Base-by-base conservation (phyloP, 2,113 vertebrate genomes). In the Bujurquina vittata region DNA sequence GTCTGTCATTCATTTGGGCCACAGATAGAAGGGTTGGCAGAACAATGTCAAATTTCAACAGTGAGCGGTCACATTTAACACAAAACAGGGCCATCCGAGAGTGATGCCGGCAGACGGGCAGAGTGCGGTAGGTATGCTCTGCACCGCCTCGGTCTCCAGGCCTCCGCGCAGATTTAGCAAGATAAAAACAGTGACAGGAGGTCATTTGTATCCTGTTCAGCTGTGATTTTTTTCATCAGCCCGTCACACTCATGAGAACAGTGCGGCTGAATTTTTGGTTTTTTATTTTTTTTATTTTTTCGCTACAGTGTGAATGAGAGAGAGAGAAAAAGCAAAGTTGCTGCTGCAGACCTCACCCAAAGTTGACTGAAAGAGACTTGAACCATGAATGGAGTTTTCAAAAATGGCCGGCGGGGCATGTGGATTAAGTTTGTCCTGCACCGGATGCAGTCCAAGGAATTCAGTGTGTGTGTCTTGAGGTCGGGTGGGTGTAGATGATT, bases 401-500 rank as follows among this genome's bases (percentile, higher is more conserved):
- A 87, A 92, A 69, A 89, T 90, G 91, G 87, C 81, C 77, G 88
- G 83, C 73, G 52, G 75, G 79, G 77, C 90, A 74, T 85, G 88
- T 89, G 86, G 89, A 87, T 91, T 91, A 92, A 94, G 87, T 91
- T 93, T 89, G 87, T 90, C 83, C 81, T 73, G 84, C 79, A 82
- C 89, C 85, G 85, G 93, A 93, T 87, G 83, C 81, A 81, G 86
- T 93, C 88, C 72, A 72, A 90, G 89, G 91, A 88, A 93, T 91
- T 88, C 75, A 60, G n/a, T 79, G 83, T 82, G 83, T 86, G 80
- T 82, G 85, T 91, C 81, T 89, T 86, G 87, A 89, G 92, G 84
- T 93, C 75, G 52, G 88, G 84, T 93, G 93, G 88, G 91, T 91
- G 91, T 93, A 92, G 89, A 90, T 89, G 84, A 93, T 91, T 76